Evolutionary conservation across 2,888 invertebrate species (phyloP).

Genomic region (Chrysomela aeneicollis): DNA sequence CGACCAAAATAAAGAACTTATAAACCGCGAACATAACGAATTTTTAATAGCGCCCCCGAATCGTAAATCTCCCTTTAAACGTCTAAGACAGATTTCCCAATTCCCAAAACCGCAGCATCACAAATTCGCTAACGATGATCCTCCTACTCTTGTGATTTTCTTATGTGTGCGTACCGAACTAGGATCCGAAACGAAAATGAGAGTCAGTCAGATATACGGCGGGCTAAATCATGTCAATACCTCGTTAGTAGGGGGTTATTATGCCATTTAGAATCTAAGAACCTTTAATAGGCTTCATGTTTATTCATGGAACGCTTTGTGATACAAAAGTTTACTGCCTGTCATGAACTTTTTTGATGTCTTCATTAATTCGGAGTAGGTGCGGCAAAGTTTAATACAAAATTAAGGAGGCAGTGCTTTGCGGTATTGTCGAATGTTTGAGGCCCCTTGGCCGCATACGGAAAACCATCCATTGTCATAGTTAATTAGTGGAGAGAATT

Average conservation of each 20-base stretch:
- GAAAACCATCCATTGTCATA: constrained; percentile 2
- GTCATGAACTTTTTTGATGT: constrained; percentile 47
- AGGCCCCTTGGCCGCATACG: background rate
- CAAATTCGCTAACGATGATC: background rate
- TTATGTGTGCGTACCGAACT: background rate
- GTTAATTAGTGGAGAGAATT: constrained; percentile 3
- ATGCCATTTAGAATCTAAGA: constrained; percentile 40
- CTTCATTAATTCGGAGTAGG: constrained; percentile 48
- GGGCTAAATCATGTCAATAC: constrained; percentile 44
- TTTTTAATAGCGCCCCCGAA: constrained; percentile 27
- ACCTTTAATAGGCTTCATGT: constrained; percentile 47
- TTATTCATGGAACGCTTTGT: constrained; percentile 48
- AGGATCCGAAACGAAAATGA: constrained; percentile 19
- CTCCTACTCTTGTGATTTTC: constrained; percentile 5
- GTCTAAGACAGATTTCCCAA: constrained; percentile 11
- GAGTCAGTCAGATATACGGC: constrained; percentile 8
- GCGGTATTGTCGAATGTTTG: constrained; percentile 26
- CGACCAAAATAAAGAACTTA: background rate
- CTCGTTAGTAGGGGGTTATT: constrained; percentile 42
- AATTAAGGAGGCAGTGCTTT: constrained; percentile 36
- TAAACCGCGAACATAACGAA: constrained; percentile 31
- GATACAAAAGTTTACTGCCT: constrained; percentile 44
- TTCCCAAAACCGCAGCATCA: constrained; percentile 21
- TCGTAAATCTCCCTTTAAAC: constrained; percentile 22
- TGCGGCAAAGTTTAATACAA: constrained; percentile 46